These are phyloP conservation scores for Coranthus polyacanthus DNA, from an alignment of 2,797 vertebrate species.

Conservation along the genomic window DNA sequence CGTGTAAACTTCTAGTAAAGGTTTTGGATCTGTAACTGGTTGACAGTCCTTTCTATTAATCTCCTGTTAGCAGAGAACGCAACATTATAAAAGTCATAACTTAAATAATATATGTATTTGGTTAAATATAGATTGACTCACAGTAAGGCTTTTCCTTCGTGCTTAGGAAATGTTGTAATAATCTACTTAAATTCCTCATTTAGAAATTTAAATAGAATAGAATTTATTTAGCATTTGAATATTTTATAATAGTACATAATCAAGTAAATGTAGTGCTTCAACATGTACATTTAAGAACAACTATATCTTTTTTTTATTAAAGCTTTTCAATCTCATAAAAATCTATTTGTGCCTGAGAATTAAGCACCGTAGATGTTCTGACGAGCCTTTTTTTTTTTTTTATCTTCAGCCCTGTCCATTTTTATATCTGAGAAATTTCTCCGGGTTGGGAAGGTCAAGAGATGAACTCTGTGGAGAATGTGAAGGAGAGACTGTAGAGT, in stretches of 20 bases:
- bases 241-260: too few species aligned
- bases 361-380: neutral
- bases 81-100: neutral
- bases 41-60: too few species aligned
- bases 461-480: conserved; percentile 58
- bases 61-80: too few species aligned
- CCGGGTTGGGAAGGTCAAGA: conserved; percentile 37
- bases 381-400: conserved; percentile 2
- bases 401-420: neutral
- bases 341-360: conserved; percentile 1
- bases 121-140: neutral
- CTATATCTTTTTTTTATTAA: too few species aligned
- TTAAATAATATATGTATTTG: neutral
- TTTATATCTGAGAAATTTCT: conserved; percentile 41
- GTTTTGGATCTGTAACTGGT: too few species aligned
- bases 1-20: too few species aligned
- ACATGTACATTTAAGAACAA: too few species aligned
- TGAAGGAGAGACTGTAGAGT: conserved; percentile 62
- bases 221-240: too few species aligned
- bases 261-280: too few species aligned
- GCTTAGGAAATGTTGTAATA: conserved; percentile 1
- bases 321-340: neutral
- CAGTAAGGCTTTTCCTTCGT: too few species aligned
- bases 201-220: too few species aligned
- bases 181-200: neutral